Base-by-base conservation (phyloP, 2,113 vertebrate genomes). In the Henicopernis longicauda region DNA sequence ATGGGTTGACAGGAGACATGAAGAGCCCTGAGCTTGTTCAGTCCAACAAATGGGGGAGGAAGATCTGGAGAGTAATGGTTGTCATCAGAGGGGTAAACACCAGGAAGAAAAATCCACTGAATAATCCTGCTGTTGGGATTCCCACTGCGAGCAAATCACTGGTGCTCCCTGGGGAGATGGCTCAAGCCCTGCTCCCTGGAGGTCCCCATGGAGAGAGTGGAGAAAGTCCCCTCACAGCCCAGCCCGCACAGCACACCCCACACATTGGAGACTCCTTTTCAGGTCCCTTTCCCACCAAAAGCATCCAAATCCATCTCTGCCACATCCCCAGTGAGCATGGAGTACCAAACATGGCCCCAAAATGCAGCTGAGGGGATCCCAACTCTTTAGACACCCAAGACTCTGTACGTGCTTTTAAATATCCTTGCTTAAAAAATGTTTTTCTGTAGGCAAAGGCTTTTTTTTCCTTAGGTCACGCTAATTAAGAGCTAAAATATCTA, bases 91-190 rank as follows among this genome's bases (percentile, higher is more conserved):
- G 49, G 45, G 34, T 80, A 90, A 63, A 81, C 21, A 26, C 29
- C 44, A 82, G 49, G 44, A 89, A 81, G 52, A 66, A 79, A 80
- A 80, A 58, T n/a, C 31, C 52, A 13, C 31, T 11, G 34, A 73
- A 65, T 50, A 70, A 66, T 34, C 27, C 55, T 86, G 21, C 54
- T 93, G 36, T 29, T 1, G 4, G 34, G 23, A 76, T 72, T 82
- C 14, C 10, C 38, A 45, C 1, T 0, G 3, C 3, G 3, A 77
- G 25, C 16, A 93, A 61, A 59, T 15, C n/a, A 38, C 32, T 0
- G 2, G 25, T 79, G 47, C 2, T 79, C 4, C 15, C 57, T 74
- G 2, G n/a, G 19, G 34, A 14, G 20, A 15, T 55, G 67, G 29
- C 42, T 84, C 0, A 0, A 94, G 49, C 31, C 14, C 34, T 32